Percentiles rank a stretch among this genome's conserved stretches.
Evolutionary conservation across 2,888 invertebrate genomes (phyloP).

Genomic region (Brachyptera risi): DNA sequence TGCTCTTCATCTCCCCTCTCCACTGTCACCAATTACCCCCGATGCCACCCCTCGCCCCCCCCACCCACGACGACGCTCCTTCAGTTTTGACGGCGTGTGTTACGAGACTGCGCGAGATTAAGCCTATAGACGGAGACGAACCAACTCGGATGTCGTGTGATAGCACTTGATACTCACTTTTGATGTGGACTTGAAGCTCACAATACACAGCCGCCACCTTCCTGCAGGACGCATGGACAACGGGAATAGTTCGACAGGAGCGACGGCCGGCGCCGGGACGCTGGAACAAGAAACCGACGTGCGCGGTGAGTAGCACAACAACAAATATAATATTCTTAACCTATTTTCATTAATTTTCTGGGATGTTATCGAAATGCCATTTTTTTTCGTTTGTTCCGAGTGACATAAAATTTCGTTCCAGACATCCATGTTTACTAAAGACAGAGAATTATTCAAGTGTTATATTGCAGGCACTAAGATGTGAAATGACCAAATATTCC

Average conservation of each 20-base stretch:
- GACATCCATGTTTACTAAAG: no score
- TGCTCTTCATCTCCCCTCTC: background rate
- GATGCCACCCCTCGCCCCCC: background rate
- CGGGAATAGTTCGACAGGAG: background rate
- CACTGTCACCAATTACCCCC: conserved; percentile 6
- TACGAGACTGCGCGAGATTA: conserved; percentile 2
- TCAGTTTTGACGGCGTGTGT: conserved; percentile 18
- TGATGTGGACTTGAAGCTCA: conserved; percentile 1
- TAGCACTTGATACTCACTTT: no score
- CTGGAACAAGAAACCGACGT: conserved; percentile 10
- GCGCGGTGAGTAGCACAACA: conserved; percentile 25
- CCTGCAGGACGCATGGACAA: background rate
- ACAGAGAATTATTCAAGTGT: no score
- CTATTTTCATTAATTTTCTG: no score
- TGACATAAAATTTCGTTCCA: no score
- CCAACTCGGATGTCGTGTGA: background rate
- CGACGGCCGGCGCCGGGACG: background rate
- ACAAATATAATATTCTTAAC: no score
- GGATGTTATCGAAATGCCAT: no score
- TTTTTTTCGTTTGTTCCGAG: no score
- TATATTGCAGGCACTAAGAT: no score
- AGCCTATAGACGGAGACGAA: background rate
- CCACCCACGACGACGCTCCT: background rate
- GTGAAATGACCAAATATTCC: no score
- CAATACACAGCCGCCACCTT: background rate